Base-by-base conservation (phyloP, 2,888 invertebrate genomes). In the Drosophila engyochracea region DNA sequence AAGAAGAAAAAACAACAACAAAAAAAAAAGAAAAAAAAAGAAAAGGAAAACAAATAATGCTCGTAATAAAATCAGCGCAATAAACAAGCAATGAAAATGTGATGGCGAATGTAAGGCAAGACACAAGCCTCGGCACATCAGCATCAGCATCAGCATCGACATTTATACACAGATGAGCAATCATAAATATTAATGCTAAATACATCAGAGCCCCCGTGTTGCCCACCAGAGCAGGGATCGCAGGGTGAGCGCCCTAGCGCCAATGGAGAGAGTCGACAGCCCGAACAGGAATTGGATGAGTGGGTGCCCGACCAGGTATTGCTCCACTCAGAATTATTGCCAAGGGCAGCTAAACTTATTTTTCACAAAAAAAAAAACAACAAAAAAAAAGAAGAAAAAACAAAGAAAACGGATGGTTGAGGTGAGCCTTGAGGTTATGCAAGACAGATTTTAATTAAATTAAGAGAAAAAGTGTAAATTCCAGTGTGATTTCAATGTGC, bases 121-220 rank as follows among this genome's bases (percentile, higher is more conserved):
- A 61, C 22, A 37, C 44, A 30, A 53, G 25, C 35, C 19, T 49
- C 28, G 44, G 58, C 39, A 28, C 37, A 44, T 35, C 37, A 7
- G n/a, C 74, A 77, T 49, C 64, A 47, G 54, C 39, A 44, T 47
- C 57, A 22, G 51, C 66, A 67, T 54, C 61, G 63, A 49, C 31
- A 19, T 47, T 47, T 51, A 79, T 76, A 76, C 75, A 73, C 77
- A 82, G 85, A 79, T 89, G 88, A 89, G 85, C 85, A 89, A 87
- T 89, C 85, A 85, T 85, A 85, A 85, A 85, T 85, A 85, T 85
- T 85, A 89, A 85, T 89, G 89, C 72, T 89, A 85, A 85, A 85
- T 86, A 89, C 86, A 76, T 77, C 70, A 67, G 67, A 65, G 58
- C 25, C 39, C 44, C 49, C 28, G 53, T 28, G 28, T 58, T 41